These are phyloP conservation scores for Callithrix jacchus DNA, from an alignment of 2,113 vertebrate species.

Conservation along the genomic window DNA sequence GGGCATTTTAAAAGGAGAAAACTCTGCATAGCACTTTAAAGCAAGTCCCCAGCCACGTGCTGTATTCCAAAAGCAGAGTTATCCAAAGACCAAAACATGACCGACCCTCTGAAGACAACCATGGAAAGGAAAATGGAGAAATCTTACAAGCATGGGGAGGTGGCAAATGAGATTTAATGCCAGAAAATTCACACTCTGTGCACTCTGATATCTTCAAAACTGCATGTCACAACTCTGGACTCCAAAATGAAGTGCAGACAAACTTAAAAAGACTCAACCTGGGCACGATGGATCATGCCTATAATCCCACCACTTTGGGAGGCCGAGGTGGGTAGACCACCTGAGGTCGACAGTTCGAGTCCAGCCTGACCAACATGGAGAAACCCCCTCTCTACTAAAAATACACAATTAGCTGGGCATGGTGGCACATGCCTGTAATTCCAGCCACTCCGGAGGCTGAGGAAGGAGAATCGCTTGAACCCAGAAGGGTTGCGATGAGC, in stretches of 20 bases:
- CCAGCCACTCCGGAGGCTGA: too few relatives aligned
- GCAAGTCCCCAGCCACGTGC: neutral
- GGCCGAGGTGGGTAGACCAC: too few relatives aligned
- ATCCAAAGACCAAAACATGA: neutral
- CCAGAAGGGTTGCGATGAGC: too few relatives aligned
- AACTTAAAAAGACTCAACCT: neutral
- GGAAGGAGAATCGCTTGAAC: too few relatives aligned
- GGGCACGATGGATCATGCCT: too few relatives aligned
- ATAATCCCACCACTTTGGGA: too few relatives aligned
- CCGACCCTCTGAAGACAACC: neutral
- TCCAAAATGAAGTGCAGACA: constrained; percentile 10
- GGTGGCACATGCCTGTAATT: too few relatives aligned
- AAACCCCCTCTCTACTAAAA: too few relatives aligned
- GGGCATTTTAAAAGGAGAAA: constrained; percentile 43
- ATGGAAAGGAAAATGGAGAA: neutral
- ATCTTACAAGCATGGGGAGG: neutral
- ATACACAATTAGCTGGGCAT: too few relatives aligned
- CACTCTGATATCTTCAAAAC: neutral
- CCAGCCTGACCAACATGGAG: too few relatives aligned
- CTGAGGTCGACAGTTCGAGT: too few relatives aligned
- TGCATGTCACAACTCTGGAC: neutral
- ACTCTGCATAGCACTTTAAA: constrained; percentile 25
- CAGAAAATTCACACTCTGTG: neutral
- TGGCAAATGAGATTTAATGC: neutral
- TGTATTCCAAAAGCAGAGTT: neutral